These are phyloP conservation scores for Chelonia mydas DNA, from an alignment of 2,797 vertebrate genomes.

Conservation along the genomic window DNA sequence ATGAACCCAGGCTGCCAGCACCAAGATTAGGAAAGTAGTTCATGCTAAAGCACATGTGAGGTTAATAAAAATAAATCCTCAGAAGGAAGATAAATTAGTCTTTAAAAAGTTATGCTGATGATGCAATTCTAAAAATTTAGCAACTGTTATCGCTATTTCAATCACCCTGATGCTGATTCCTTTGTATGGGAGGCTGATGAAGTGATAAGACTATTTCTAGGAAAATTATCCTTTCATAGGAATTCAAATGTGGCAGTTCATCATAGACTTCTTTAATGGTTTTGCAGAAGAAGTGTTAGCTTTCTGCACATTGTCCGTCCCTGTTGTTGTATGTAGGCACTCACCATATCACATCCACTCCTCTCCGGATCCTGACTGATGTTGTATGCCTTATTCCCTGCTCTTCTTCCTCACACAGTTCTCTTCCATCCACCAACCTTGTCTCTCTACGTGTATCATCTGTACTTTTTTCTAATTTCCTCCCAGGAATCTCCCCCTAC, in stretches of 20 bases:
- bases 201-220: not conserved
- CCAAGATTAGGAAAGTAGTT: not conserved
- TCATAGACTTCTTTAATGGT: not conserved
- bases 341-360: not conserved
- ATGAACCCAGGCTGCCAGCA: not conserved
- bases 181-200: not conserved
- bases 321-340: not conserved
- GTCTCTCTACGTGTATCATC: not conserved
- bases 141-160: not conserved
- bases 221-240: not conserved
- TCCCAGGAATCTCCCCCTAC: not conserved
- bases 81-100: slow-evolving; percentile 41
- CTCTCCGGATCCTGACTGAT: not conserved
- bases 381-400: not conserved
- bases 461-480: not conserved
- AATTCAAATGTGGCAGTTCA: not conserved
- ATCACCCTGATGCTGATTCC: not conserved
- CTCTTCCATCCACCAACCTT: not conserved
- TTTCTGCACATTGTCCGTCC: not conserved
- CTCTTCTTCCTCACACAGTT: not conserved
- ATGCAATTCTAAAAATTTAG: not conserved
- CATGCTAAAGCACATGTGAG: not conserved
- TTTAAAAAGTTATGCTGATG: slow-evolving; percentile 37
- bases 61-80: not conserved
- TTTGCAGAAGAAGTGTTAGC: not conserved